Evolutionary conservation across 2,888 invertebrate genomes (phyloP).

Genomic region (Meandrusa payeni): DNA sequence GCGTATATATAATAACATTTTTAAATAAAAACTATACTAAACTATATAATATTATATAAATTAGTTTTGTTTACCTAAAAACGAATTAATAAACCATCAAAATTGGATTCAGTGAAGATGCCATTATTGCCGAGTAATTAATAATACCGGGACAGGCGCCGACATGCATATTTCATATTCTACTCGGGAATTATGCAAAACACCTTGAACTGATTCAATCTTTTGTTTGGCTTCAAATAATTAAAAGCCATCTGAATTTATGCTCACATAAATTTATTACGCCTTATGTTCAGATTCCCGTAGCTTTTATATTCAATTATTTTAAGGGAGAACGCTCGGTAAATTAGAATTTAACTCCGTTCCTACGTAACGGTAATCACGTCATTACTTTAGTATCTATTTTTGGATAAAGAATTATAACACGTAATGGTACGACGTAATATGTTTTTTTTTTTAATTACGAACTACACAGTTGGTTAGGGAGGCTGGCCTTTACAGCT

Average conservation of each 20-base stretch:
- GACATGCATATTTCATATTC: slow-evolving; percentile 33
- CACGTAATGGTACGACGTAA: no score
- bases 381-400: no score
- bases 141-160: slow-evolving; percentile 16
- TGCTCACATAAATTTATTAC: slow-evolving; percentile 36
- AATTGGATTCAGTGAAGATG: slow-evolving; percentile 1
- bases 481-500: no score
- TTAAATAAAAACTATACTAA: no score
- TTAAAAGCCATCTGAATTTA: slow-evolving; percentile 47
- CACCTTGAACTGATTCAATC: slow-evolving; percentile 41
- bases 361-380: slow-evolving; percentile 1
- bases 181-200: slow-evolving; percentile 44
- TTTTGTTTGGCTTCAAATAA: slow-evolving; percentile 46
- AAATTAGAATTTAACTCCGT: slow-evolving; percentile 14
- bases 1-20: no score
- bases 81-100: no score
- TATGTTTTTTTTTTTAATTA: no score
- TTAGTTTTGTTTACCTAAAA: no score
- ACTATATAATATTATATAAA: no score
- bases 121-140: slow-evolving; percentile 21
- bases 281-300: slow-evolving; percentile 12
- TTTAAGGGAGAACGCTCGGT: slow-evolving; percentile 3
- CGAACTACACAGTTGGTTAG: no score
- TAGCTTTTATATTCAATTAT: slow-evolving; percentile 13
- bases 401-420: no score